Base-by-base conservation (phyloP, 2,113 vertebrate genomes). In the Ptilonorhynchus violaceus region DNA sequence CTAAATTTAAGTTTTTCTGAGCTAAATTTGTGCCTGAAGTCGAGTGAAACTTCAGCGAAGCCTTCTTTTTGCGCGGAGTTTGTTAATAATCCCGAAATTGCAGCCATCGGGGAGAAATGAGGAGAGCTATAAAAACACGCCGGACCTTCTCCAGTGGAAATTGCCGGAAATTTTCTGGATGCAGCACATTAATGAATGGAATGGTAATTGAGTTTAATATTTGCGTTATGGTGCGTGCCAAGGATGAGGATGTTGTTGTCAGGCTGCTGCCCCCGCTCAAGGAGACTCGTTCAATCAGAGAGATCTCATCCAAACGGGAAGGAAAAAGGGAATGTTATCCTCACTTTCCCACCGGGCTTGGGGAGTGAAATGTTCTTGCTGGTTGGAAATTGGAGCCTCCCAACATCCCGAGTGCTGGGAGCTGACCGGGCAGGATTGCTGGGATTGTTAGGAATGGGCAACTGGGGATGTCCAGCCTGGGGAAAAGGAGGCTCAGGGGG, bases 381-480 rank as follows among this genome's bases (percentile, higher is more conserved):
- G 4, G 8, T 22, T 15, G 1, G 44, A 76, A 60, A 41, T 8
- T 0, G 5, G 66, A 76, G 13, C 4, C 5, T 10, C 17, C 17
- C 1, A 0, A 31, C 4, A 22, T 18, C 25, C 3, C 3, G 11
- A 4, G n/a, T 22, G 41, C 15, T 58, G 41, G 80, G 44, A 41
- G 35, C 11, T 41, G 53, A 12, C 7, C 12, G 67, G 50, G 49
- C 23, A 41, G 24, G 50, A 28, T 56, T 8, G 4, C 9, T 30
- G 70, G 37, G 62, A 15, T 10, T 11, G 23, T 3, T 6, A 6
- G 69, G 69, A 33, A 18, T 1, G 46, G 30, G 44, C 0, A 19
- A 12, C 9, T 31, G 58, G 18, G 39, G 8, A 4, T 14, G 39
- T 31, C 9, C 33, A 22, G 31, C 55, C 33, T n/a, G 27, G n/a